Evolutionary conservation across 2,113 vertebrate species (phyloP).

Genomic region (Prinia subflava): DNA sequence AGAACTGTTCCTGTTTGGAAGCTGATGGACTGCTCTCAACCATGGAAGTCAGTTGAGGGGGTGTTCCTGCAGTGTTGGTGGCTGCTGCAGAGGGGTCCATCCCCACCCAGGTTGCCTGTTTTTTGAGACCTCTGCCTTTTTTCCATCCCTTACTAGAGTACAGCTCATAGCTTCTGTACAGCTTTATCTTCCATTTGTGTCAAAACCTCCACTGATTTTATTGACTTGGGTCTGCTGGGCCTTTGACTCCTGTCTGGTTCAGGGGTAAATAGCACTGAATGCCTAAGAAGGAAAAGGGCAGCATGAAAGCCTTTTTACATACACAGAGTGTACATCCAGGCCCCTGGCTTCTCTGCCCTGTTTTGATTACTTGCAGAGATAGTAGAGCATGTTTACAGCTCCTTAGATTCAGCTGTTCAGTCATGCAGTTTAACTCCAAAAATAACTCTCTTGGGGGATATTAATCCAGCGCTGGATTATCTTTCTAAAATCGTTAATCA

Average conservation of each 20-base stretch:
- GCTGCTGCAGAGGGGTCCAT: neutral
- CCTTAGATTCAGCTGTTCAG: neutral
- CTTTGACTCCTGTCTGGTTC: neutral
- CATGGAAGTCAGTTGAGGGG: rapidly evolving
- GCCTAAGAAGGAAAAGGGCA: neutral
- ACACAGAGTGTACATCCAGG: neutral
- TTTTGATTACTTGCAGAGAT: neutral
- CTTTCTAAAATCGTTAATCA: slow-evolving; percentile 29
- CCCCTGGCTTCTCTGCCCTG: neutral
- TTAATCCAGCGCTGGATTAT: neutral
- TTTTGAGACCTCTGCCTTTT: rapidly evolving
- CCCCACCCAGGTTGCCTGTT: neutral
- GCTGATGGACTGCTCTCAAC: neutral
- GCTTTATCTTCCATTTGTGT: neutral
- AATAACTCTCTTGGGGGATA: slow-evolving; percentile 15
- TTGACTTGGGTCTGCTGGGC: neutral
- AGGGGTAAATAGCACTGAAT: neutral
- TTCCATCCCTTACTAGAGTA: neutral
- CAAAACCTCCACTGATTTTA: neutral
- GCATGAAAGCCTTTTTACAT: neutral
- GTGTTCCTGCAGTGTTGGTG: neutral
- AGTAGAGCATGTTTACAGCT: neutral
- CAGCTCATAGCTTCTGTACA: neutral
- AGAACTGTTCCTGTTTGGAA: rapidly evolving
- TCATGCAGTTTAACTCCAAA: slow-evolving; percentile 20